Percentiles rank a stretch among this genome's conserved stretches.
phyloP scores from a whole-genome alignment of 1,140 invertebrate genomes.

The Hermetia illucens region DNA sequence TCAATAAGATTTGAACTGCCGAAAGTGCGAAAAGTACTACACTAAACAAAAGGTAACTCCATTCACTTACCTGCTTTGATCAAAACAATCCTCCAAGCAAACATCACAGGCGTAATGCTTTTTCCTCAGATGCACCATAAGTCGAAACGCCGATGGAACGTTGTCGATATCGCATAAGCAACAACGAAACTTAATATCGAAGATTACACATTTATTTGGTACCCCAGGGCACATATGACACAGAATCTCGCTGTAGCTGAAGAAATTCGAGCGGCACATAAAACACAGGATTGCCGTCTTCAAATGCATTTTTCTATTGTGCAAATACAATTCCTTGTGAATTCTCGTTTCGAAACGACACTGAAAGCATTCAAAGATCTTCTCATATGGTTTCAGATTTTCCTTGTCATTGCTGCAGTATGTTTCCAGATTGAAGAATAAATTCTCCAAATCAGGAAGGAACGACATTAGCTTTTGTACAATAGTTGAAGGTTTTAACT shows the following conservation, averaged over 20 bases:
- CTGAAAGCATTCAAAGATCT: constrained; percentile 68
- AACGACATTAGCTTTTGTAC: constrained; percentile 46
- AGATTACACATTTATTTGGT: constrained; percentile 43
- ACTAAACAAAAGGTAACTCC: not conserved
- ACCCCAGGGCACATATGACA: constrained; percentile 70
- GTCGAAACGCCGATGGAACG: constrained; percentile 65
- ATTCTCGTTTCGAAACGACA: constrained; percentile 58
- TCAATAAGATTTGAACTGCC: too few species aligned
- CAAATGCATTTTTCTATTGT: constrained; percentile 71
- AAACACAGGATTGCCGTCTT: constrained; percentile 63
- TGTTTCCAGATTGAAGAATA: constrained; percentile 56
- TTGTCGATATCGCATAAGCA: constrained; percentile 56
- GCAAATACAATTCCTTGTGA: constrained; percentile 69
- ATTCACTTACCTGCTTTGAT: constrained; percentile 34
- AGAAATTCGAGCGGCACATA: constrained; percentile 75
- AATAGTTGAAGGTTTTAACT: constrained; percentile 55
- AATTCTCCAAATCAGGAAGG: constrained; percentile 40
- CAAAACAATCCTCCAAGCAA: constrained; percentile 62
- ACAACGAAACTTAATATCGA: constrained; percentile 44
- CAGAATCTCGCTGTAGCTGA: constrained; percentile 68
- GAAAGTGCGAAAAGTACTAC: not conserved
- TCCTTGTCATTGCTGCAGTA: constrained; percentile 42
- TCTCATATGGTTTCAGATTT: constrained; percentile 27
- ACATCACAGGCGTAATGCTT: constrained; percentile 71
- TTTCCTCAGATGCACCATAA: constrained; percentile 74